Conservation (phyloP, 1,140 invertebrate species). For the Vanessa tameamea region DNA sequence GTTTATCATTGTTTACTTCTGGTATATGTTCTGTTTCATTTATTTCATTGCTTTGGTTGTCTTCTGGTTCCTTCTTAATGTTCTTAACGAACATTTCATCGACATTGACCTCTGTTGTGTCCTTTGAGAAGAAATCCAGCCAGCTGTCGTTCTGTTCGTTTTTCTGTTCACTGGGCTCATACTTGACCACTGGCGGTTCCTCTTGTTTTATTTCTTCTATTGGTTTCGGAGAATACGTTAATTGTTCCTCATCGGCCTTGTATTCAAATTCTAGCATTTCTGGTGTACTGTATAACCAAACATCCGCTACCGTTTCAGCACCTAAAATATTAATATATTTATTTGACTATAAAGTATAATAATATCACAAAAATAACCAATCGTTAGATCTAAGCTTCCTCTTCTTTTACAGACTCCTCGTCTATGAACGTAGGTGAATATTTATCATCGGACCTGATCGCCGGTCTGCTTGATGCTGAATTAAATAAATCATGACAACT, state of each 20-base stretch:
- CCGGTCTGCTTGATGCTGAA: no score
- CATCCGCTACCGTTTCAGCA: constrained; percentile 88
- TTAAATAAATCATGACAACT: no score
- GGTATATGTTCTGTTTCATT: constrained; percentile 4
- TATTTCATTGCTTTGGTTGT: constrained; percentile 1
- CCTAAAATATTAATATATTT: constrained; percentile 76
- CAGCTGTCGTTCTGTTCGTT: constrained; percentile 52
- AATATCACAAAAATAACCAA: background rate
- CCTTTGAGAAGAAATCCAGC: constrained; percentile 69
- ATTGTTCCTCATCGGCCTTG: constrained; percentile 44
- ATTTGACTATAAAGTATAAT: background rate
- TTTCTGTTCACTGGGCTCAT: constrained; percentile 25
- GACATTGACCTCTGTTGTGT: constrained; percentile 60
- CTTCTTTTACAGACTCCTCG: no score
- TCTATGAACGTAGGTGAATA: no score
- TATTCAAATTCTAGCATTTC: constrained; percentile 70
- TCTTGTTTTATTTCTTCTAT: constrained; percentile 25
- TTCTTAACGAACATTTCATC: constrained; percentile 73
- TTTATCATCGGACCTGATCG: no score
- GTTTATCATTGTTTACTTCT: background rate
- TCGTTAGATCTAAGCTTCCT: background rate
- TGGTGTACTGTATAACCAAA: constrained; percentile 83
- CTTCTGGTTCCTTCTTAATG: constrained; percentile 43
- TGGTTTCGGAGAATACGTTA: constrained; percentile 24
- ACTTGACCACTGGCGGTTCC: constrained; percentile 28